phyloP scores from a whole-genome alignment of 2,797 vertebrate genomes.

The Staurois parvus region DNA sequence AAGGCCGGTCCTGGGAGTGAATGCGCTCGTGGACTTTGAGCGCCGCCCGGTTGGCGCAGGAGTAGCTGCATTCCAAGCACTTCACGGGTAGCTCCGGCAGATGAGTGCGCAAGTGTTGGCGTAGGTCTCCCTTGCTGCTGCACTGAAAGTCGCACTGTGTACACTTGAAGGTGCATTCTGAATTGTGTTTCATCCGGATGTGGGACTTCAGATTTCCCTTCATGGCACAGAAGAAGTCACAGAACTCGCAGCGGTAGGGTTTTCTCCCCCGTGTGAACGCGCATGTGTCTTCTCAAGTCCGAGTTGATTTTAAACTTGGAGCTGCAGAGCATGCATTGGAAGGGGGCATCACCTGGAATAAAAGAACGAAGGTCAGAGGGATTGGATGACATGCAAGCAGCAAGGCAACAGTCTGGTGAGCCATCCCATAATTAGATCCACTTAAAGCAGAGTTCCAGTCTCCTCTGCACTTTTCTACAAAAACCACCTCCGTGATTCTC shows the following conservation, averaged over 20 bases:
- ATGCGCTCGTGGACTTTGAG: conserved; percentile 91
- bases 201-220: conserved; percentile 98
- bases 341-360: conserved; percentile 90
- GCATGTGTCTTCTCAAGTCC: conserved; percentile 93
- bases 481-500: no score
- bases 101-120: conserved; percentile 90
- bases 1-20: conserved; percentile 92
- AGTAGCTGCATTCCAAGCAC: conserved; percentile 91
- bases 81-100: conserved; percentile 88
- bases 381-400: background rate
- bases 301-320: conserved; percentile 99
- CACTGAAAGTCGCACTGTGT: conserved; percentile 90
- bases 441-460: no score
- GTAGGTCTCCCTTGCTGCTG: conserved; percentile 87
- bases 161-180: conserved; percentile 84
- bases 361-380: background rate
- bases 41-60: conserved; percentile 91
- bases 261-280: conserved; percentile 97
- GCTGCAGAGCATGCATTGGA: conserved; percentile 94
- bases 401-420: no score
- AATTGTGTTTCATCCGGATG: conserved; percentile 90
- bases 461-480: no score
- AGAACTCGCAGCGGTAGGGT: conserved; percentile 95
- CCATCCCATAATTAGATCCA: no score
- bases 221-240: conserved; percentile 96